These are phyloP conservation scores for Argynnis bischoffii DNA, from an alignment of 2,888 invertebrate species.

Conservation along the genomic window DNA sequence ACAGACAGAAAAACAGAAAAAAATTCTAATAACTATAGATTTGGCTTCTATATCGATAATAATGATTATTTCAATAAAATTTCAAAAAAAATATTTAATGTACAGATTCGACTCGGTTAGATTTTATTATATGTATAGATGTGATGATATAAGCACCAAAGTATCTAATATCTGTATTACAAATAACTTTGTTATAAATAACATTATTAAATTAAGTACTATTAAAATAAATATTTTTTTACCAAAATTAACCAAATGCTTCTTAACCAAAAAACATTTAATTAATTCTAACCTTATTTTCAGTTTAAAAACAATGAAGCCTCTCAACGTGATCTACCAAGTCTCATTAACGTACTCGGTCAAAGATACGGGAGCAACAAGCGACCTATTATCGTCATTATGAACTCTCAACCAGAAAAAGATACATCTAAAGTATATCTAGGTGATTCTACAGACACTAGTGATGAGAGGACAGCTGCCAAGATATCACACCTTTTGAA, in stretches of 20 bases:
- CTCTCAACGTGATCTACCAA: conserved; percentile 27
- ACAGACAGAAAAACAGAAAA: no score
- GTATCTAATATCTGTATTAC: no score
- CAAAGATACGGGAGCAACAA: conserved; percentile 44
- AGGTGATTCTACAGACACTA: conserved; percentile 16
- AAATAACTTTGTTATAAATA: no score
- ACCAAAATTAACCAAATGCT: neutral
- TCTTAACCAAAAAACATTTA: neutral
- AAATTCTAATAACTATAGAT: no score
- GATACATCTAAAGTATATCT: neutral
- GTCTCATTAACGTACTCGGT: conserved; percentile 46
- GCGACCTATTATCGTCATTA: conserved; percentile 49
- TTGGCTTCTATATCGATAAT: no score
- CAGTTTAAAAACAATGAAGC: conserved; percentile 16
- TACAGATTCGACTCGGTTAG: no score
- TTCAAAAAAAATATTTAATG: no score
- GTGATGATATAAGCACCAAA: no score
- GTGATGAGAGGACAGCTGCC: conserved; percentile 14
- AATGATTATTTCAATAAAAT: no score
- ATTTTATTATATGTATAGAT: no score
- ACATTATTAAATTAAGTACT: no score
- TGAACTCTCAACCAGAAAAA: conserved; percentile 39
- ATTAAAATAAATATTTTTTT: neutral
- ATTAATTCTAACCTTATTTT: conserved; percentile 4
- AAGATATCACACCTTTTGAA: conserved; percentile 19